A percentile compares a stretch with the other conserved stretches of the same genome.
Evolutionary conservation across 2,888 invertebrate genomes (phyloP).

Genomic region (Thereva nobilitata): DNA sequence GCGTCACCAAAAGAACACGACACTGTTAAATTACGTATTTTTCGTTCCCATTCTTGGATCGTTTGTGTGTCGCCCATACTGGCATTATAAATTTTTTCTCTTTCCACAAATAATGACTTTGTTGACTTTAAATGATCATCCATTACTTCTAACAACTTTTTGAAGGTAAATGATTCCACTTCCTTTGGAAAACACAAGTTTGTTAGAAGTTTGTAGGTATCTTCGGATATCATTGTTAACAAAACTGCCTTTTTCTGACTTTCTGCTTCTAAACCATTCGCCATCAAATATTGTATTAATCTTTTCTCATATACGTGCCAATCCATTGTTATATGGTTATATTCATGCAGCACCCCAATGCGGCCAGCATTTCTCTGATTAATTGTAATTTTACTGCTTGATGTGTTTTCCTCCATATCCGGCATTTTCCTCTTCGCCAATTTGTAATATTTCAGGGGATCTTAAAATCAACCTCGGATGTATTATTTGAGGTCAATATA

Average conservation of each 20-base stretch:
- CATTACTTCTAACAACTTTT: not conserved
- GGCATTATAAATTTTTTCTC: conserved; percentile 1
- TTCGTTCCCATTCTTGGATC: conserved; percentile 20
- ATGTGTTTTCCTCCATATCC: too few species aligned
- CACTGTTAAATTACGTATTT: conserved; percentile 10
- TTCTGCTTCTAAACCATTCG: conserved; percentile 11
- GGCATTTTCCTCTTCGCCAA: too few species aligned
- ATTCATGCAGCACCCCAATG: conserved; percentile 17
- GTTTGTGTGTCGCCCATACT: not conserved
- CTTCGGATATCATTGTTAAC: conserved; percentile 5
- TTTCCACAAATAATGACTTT: conserved; percentile 16
- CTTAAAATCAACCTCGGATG: too few species aligned
- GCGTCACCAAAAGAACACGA: not conserved
- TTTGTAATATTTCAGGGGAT: too few species aligned
- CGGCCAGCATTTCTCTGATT: too few species aligned
- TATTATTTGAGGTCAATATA: too few species aligned
- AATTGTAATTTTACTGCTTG: too few species aligned
- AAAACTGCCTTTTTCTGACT: conserved; percentile 5
- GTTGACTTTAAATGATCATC: conserved; percentile 6
- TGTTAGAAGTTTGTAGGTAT: conserved; percentile 2
- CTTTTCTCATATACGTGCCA: conserved; percentile 18
- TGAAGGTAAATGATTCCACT: not conserved
- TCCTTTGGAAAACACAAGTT: conserved; percentile 13
- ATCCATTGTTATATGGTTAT: conserved; percentile 13
- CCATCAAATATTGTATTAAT: conserved; percentile 15